Base-by-base conservation (phyloP, 2,888 invertebrate genomes). In the Liodrosophila aerea region DNA sequence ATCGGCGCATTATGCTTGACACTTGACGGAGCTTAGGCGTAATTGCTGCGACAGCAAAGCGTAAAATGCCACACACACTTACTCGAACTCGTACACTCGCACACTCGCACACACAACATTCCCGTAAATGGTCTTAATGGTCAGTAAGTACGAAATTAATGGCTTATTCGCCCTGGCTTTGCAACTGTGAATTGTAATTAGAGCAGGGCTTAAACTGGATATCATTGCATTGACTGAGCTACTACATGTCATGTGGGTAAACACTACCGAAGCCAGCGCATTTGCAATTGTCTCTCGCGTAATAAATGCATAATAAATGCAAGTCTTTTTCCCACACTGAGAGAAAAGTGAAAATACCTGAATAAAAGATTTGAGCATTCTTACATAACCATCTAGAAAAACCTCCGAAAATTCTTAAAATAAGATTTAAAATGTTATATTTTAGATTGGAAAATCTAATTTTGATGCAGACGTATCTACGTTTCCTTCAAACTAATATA, bases 21-120 rank as follows among this genome's bases (percentile, higher is more conserved):
- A 82, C 77, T 84, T 85, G 69, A 82, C 53, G 64, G 63, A 86
- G 86, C 77, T 82, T 82, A 86, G 71, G 69, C 72, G 54, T 81
- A 76, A 83, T 83, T 74, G 74, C 65, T 65, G 47, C 68, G 76
- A 80, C 86, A 84, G 70, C 62, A 60, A 44, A 52, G 52, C 70
- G 49, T 46, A 36, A 43, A 54, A 54, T 22, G 39, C 18, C 18
- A 39, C 39, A 11, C 2, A 36, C 34, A 36, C 34, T 13, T 13
- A 13, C 13, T 1, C 34, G 9, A 5, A 7, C 34, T 12, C 34
- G 15, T 9, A 36, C 15, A 36, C 9, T 4, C 8, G 9, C 36
- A 37, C 13, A 36, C 13, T 13, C 34, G 13, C 13, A 1, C 9
- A n/a, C 5, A 39, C 5, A 39, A 37, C 1, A 47, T 31, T 34